Conservation (phyloP, 1,140 invertebrate genomes). For the Drosophila novamexicana region DNA sequence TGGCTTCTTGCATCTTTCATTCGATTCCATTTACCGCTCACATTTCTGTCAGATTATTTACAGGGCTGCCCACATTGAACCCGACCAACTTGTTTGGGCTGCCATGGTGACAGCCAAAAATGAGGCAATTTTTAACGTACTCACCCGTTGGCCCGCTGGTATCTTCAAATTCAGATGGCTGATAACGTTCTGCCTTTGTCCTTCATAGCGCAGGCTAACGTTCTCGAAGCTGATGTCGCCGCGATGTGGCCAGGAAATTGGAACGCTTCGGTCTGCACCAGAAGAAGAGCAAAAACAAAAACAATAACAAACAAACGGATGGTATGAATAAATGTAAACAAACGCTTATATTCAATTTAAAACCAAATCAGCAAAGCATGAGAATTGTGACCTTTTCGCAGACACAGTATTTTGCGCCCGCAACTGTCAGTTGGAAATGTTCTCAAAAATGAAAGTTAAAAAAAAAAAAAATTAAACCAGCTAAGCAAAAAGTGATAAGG, state of each 20-base stretch:
- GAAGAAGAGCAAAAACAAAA: conserved; percentile 12
- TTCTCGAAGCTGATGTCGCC: conserved; percentile 90
- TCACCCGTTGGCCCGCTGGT: conserved; percentile 89
- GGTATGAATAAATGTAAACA: conserved; percentile 35
- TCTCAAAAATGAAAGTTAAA: conserved; percentile 17
- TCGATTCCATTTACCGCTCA: conserved; percentile 45
- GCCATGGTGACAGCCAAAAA: no score
- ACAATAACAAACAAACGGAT: conserved; percentile 28
- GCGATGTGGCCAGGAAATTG: conserved; percentile 88
- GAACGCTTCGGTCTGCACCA: conserved; percentile 85
- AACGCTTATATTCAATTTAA: conserved; percentile 36
- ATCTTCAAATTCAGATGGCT: conserved; percentile 88
- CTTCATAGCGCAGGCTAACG: conserved; percentile 88
- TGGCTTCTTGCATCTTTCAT: conserved; percentile 34
- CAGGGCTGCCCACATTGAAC: conserved; percentile 7
- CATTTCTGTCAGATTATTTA: conserved; percentile 27
- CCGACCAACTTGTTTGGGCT: conserved; percentile 1
- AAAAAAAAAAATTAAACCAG: conserved; percentile 31
- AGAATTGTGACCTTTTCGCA: conserved; percentile 36
- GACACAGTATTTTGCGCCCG: conserved; percentile 31
- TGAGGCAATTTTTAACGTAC: conserved; percentile 9
- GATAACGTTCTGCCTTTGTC: conserved; percentile 87
- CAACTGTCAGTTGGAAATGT: conserved; percentile 39
- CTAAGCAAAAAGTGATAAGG: conserved; percentile 43
- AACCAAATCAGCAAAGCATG: conserved; percentile 47